Evolutionary conservation across 2,797 vertebrate genomes (phyloP).

Genomic region (Sardinella longiceps): DNA sequence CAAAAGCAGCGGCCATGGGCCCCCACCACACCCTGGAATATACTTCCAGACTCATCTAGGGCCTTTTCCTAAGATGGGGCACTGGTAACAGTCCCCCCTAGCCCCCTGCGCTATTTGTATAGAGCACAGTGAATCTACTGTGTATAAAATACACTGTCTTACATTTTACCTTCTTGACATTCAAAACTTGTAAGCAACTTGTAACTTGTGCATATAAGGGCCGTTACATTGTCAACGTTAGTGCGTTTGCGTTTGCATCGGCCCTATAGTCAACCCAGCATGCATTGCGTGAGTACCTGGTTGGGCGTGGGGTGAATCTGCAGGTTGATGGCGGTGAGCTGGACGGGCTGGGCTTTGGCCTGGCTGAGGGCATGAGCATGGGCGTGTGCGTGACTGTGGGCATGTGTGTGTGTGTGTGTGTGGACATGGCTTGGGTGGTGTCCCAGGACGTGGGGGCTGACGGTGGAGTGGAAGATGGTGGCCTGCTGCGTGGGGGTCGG

Average conservation of each 20-base stretch:
- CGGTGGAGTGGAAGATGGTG: conserved; percentile 83
- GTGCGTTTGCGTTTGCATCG: too few species aligned
- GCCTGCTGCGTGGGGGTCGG: conserved; percentile 70
- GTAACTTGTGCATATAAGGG: too few species aligned
- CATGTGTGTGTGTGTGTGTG: conserved; percentile 76
- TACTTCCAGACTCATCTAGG: too few species aligned
- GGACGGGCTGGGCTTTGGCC: conserved; percentile 85
- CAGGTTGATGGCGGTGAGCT: conserved; percentile 91
- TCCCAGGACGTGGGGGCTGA: conserved; percentile 62
- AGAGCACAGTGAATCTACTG: too few species aligned
- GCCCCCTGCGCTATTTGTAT: too few species aligned
- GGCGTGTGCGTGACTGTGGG: conserved; percentile 61
- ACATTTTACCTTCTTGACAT: not conserved
- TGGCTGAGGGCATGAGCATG: conserved; percentile 75
- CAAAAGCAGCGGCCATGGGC: too few species aligned
- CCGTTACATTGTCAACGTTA: too few species aligned
- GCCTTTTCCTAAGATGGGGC: too few species aligned
- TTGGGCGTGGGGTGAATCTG: conserved; percentile 84
- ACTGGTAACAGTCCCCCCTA: too few species aligned
- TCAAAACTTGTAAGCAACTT: not conserved
- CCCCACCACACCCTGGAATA: too few species aligned
- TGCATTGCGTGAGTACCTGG: conserved; percentile 50
- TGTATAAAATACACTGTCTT: too few species aligned
- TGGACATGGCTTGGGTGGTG: conserved; percentile 65
- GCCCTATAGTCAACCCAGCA: not conserved